phyloP scores from a whole-genome alignment of 2,797 vertebrate genomes.

The Cirrhinus molitorella region DNA sequence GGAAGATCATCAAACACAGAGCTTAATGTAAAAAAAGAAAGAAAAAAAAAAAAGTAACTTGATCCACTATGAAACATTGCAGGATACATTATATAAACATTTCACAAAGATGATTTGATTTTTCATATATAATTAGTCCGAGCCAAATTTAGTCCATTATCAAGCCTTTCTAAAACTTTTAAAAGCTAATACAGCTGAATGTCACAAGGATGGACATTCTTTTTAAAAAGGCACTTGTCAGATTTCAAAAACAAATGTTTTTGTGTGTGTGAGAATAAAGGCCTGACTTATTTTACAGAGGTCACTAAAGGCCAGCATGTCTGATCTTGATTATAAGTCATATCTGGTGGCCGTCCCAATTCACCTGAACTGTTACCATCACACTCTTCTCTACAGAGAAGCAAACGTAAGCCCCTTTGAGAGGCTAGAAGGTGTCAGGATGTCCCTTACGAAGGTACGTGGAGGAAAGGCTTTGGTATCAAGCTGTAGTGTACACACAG shows the following conservation, averaged over 20 bases:
- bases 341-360: background rate
- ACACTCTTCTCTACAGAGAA: background rate
- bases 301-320: constrained; percentile 11
- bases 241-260: constrained; percentile 7
- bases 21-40: background rate
- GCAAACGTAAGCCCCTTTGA: background rate
- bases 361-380: constrained; percentile 14
- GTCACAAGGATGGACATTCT: constrained; percentile 4
- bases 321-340: background rate
- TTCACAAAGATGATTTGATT: background rate
- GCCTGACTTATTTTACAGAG: background rate
- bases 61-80: background rate
- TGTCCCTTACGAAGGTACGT: constrained; percentile 39
- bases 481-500: constrained; percentile 79
- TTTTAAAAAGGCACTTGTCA: constrained; percentile 42
- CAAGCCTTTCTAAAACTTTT: background rate
- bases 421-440: constrained; percentile 9
- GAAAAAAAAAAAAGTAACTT: background rate
- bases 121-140: background rate
- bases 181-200: background rate
- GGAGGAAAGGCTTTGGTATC: constrained; percentile 77
- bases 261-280: background rate
- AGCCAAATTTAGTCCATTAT: background rate
- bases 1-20: background rate
- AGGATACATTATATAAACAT: background rate